Evolutionary conservation across 1,140 invertebrate genomes (phyloP).

Genomic region (Pteromalus puparum): DNA sequence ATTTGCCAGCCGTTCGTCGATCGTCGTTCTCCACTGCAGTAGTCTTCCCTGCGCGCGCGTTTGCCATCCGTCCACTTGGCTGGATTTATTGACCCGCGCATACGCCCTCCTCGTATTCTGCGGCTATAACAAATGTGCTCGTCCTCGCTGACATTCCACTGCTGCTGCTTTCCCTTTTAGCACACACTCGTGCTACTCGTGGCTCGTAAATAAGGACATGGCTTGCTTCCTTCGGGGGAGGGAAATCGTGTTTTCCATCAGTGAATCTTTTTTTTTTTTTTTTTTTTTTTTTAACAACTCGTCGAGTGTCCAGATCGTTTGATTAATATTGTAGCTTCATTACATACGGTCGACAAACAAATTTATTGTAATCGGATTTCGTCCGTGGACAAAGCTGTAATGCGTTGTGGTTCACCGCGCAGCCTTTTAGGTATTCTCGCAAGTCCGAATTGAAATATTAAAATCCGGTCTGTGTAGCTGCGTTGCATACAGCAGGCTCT

Average conservation of each 20-base stretch:
- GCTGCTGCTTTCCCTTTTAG: constrained; percentile 12
- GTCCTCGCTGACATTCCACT: neutral
- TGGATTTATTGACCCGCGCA: constrained; percentile 26
- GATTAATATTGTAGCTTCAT: too few relatives aligned
- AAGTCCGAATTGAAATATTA: neutral
- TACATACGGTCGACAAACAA: too few relatives aligned
- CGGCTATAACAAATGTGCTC: constrained; percentile 16
- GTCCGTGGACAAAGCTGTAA: too few relatives aligned
- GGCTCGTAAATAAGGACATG: neutral
- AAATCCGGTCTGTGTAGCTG: neutral
- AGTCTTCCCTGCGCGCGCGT: neutral
- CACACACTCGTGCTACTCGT: too few relatives aligned
- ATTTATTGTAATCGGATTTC: too few relatives aligned
- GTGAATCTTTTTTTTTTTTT: too few relatives aligned
- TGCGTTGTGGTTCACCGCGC: too few relatives aligned
- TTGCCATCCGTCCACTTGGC: constrained; percentile 11
- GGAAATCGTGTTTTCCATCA: neutral
- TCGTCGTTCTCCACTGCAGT: neutral
- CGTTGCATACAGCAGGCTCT: neutral
- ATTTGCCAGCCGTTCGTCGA: neutral
- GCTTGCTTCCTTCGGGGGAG: neutral
- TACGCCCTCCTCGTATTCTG: neutral
- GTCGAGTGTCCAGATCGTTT: too few relatives aligned
- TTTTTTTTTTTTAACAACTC: too few relatives aligned
- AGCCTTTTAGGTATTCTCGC: too few relatives aligned